These are phyloP conservation scores for Antidorcas marsupialis DNA, from an alignment of 2,113 vertebrate genomes.

Conservation along the genomic window DNA sequence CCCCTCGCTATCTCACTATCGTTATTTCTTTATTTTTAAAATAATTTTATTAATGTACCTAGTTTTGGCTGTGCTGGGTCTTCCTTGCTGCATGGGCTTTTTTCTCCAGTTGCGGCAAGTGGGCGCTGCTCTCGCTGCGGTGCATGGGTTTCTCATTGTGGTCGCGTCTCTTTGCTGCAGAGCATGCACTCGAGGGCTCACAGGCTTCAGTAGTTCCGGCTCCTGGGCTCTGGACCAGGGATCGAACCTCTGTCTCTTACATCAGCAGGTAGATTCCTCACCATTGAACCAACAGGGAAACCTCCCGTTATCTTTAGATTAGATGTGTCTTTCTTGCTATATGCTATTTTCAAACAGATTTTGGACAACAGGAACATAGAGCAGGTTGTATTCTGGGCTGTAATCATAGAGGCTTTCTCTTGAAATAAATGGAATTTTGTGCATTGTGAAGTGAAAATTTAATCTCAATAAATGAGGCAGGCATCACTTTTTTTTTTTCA, in stretches of 20 bases:
- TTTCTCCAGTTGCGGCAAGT: neutral
- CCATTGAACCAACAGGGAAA: neutral
- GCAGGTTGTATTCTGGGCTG: neutral
- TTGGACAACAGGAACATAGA: neutral
- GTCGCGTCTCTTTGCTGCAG: neutral
- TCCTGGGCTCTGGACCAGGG: neutral
- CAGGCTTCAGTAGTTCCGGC: neutral
- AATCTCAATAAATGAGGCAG: neutral
- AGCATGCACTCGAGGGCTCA: neutral
- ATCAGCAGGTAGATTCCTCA: neutral
- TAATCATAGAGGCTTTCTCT: neutral
- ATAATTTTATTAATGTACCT: neutral
- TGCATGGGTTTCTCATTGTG: fast-evolving
- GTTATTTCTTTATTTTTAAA: neutral
- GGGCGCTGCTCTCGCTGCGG: neutral
- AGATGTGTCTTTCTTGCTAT: neutral
- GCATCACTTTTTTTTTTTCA: neutral
- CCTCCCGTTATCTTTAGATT: neutral
- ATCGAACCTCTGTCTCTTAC: neutral
- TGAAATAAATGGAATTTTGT: neutral
- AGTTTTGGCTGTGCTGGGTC: neutral
- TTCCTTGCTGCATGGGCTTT: neutral
- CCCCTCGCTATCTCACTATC: neutral
- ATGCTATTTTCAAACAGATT: neutral
- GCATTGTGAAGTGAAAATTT: neutral